Percentiles rank a stretch among this genome's conserved stretches.
These are phyloP conservation scores for Salmo trutta DNA, from an alignment of 2,797 vertebrate genomes.

Conservation along the genomic window DNA sequence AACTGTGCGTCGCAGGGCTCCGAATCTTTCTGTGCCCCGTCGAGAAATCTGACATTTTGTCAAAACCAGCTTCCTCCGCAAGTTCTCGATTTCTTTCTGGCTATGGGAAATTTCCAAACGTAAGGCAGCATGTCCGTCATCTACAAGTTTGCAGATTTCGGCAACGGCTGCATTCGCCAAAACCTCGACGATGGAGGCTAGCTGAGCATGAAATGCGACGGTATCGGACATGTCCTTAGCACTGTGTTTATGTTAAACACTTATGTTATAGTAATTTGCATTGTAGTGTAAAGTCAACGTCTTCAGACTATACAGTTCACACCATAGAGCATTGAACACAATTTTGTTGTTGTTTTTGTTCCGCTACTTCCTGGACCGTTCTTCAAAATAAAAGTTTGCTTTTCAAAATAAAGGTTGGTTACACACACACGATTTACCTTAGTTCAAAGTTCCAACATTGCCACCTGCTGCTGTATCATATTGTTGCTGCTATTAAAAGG, in stretches of 20 bases:
- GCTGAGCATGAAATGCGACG: constrained; percentile 47
- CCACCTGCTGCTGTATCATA: neutral
- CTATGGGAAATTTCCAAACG: constrained; percentile 8
- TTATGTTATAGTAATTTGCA: neutral
- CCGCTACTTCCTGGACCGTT: neutral
- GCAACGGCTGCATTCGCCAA: constrained; percentile 59
- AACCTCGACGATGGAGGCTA: constrained; percentile 59
- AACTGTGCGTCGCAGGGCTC: constrained; percentile 3
- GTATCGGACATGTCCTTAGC: constrained; percentile 3
- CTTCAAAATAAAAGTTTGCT: neutral
- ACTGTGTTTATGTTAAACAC: neutral
- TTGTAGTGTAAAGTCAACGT: neutral
- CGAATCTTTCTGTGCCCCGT: constrained; percentile 1
- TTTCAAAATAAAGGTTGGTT: constrained; percentile 3
- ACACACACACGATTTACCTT: neutral
- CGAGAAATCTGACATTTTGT: constrained; percentile 21
- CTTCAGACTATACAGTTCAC: neutral
- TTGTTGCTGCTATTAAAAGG: neutral
- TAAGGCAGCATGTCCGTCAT: constrained; percentile 44
- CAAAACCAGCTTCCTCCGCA: constrained; percentile 29
- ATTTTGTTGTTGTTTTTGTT: neutral
- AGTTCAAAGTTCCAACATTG: neutral
- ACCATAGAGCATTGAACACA: neutral
- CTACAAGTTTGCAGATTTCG: constrained; percentile 61
- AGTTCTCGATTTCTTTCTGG: constrained; percentile 33